Evolutionary conservation across 2,888 invertebrate species (phyloP).

Genomic region (Pseudococcus viburni): DNA sequence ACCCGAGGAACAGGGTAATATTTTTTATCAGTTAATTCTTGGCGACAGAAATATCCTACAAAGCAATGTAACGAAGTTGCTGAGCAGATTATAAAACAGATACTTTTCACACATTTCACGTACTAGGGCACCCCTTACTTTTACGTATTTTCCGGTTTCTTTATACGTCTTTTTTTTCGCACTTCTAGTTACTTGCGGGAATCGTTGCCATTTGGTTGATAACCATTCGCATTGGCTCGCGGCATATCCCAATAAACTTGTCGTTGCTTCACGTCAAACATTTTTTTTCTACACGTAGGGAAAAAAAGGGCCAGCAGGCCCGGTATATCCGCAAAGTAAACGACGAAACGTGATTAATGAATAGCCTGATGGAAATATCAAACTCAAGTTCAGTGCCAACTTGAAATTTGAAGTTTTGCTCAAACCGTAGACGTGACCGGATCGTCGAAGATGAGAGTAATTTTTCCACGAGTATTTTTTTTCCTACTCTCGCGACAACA

Average conservation of each 20-base stretch:
- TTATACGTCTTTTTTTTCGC: constrained; percentile 42
- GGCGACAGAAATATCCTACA: constrained; percentile 60
- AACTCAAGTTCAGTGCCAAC: constrained; percentile 46
- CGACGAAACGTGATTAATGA: constrained; percentile 54
- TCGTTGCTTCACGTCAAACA: constrained; percentile 48
- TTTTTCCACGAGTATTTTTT: constrained; percentile 3
- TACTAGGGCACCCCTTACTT: constrained; percentile 49
- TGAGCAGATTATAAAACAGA: constrained; percentile 61
- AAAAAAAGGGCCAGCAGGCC: background rate
- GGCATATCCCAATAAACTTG: constrained; percentile 48
- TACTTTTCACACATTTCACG: constrained; percentile 61
- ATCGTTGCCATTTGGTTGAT: constrained; percentile 44
- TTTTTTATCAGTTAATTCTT: constrained; percentile 61
- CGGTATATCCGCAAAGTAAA: constrained; percentile 25
- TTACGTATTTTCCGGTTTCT: constrained; percentile 58
- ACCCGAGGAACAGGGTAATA: constrained; percentile 1
- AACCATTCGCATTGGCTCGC: constrained; percentile 47
- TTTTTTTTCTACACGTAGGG: background rate
- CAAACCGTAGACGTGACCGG: constrained; percentile 42
- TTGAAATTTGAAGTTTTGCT: constrained; percentile 41
- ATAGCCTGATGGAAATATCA: constrained; percentile 47
- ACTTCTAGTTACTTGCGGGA: constrained; percentile 9
- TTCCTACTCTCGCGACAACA: background rate
- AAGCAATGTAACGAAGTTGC: constrained; percentile 59
- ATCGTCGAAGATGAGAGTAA: constrained; percentile 29